Percentiles rank a stretch among this genome's conserved stretches.
Conservation (phyloP, 2,797 vertebrate genomes). For the Sebastes iracundus region DNA sequence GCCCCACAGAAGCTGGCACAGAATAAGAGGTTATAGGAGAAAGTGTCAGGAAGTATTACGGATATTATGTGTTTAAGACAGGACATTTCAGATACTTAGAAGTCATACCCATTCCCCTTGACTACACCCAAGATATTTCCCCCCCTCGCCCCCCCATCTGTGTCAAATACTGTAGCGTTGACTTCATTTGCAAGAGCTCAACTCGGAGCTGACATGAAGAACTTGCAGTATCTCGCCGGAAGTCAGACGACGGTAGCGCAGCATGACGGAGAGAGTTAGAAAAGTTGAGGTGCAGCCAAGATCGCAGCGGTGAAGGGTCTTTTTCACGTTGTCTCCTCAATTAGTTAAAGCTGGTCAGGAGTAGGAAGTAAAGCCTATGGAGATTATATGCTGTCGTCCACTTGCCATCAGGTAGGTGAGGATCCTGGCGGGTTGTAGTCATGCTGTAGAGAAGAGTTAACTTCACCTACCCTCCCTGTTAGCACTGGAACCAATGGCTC, state of each 20-base stretch:
- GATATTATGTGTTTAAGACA: slow-evolving; percentile 77
- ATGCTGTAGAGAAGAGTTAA: slow-evolving; percentile 78
- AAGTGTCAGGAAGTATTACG: slow-evolving; percentile 81
- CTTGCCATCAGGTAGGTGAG: slow-evolving; percentile 80
- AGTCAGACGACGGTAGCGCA: slow-evolving; percentile 62
- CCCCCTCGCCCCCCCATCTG: slow-evolving; percentile 9
- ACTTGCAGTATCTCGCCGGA: slow-evolving; percentile 60
- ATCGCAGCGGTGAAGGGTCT: slow-evolving; percentile 74
- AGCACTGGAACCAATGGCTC: slow-evolving; percentile 61
- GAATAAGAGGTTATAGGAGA: slow-evolving; percentile 75
- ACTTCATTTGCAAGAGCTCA: slow-evolving; percentile 76
- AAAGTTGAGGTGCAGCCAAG: slow-evolving; percentile 78
- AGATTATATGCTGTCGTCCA: slow-evolving; percentile 85
- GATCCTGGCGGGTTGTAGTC: slow-evolving; percentile 75
- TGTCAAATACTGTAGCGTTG: slow-evolving; percentile 63
- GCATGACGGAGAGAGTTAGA: slow-evolving; percentile 69
- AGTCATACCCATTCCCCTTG: slow-evolving; percentile 71
- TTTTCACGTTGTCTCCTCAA: slow-evolving; percentile 85
- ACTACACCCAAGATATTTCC: slow-evolving; percentile 51
- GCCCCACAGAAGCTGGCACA: slow-evolving; percentile 66
- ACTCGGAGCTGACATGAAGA: slow-evolving; percentile 63
- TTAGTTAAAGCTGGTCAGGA: slow-evolving; percentile 84
- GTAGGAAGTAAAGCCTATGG: slow-evolving; percentile 70
- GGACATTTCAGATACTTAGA: slow-evolving; percentile 78
- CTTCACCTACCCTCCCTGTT: slow-evolving; percentile 69